A percentile compares a stretch with the other conserved stretches of the same genome.
Conservation (phyloP, 2,113 vertebrate species). For the Emydura subglobosa region DNA sequence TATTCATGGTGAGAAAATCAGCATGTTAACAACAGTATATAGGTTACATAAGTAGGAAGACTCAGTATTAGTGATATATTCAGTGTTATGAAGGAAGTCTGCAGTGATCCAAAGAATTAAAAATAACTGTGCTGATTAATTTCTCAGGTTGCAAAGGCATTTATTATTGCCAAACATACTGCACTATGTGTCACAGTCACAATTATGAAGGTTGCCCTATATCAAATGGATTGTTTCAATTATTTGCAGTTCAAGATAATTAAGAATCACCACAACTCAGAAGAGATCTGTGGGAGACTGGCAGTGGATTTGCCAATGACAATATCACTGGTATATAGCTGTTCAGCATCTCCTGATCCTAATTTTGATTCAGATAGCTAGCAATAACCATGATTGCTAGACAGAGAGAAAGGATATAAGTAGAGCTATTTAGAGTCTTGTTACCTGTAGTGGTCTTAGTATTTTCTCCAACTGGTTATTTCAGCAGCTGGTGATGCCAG, state of each 20-base stretch:
- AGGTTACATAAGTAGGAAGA: not conserved
- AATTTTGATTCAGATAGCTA: not conserved
- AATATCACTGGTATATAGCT: not conserved
- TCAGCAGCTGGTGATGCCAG: not conserved
- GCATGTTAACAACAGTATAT: not conserved
- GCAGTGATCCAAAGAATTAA: conserved; percentile 10
- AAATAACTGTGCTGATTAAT: conserved; percentile 39
- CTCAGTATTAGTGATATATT: not conserved
- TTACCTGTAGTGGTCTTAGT: not conserved
- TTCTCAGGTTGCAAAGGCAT: conserved; percentile 19
- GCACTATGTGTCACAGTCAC: not conserved
- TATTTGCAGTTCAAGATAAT: conserved; percentile 15
- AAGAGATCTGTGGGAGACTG: not conserved
- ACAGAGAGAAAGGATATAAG: not conserved
- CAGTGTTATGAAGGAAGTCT: not conserved
- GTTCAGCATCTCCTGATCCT: not conserved
- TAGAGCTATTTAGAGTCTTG: not conserved
- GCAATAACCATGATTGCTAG: not conserved
- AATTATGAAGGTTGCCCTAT: not conserved
- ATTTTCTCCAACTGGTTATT: conserved; percentile 17
- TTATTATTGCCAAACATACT: not conserved
- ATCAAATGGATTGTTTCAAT: not conserved
- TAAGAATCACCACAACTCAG: not conserved
- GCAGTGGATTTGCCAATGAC: not conserved
- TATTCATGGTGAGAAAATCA: conserved; percentile 8